Base-by-base conservation (phyloP, 2,113 vertebrate species). In the Chlamydotis undulata region DNA sequence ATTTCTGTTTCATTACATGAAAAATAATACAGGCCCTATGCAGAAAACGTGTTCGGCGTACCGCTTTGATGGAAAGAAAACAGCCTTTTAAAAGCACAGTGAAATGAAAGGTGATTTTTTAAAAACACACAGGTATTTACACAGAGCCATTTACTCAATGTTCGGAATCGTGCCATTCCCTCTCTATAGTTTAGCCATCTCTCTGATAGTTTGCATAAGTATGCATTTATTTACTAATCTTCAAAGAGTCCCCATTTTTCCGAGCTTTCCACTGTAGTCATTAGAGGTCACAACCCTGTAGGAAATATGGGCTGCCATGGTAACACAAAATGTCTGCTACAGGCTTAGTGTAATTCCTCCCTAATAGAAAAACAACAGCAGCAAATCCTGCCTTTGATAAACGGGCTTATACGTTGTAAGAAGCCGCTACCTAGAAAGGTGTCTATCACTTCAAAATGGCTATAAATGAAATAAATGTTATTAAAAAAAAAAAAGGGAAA, bases 301-400 rank as follows among this genome's bases (percentile, higher is more conserved):
- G 99, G 99, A 99, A 99, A 99, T 99, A 99, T 98, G 97, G 98
- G 99, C 99, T 99, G 98, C 99, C 99, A 99, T 99, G 98, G 99
- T 98, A 99, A 99, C 99, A 98, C 98, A 99, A 99, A 98, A 99
- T 99, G 98, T 99, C 99, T 98, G 99, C 99, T 98, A 97, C 98
- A 98, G 98, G 99, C 98, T 99, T 99, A 99, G 98, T 98, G 98
- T 99, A 99, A 99, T 99, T 99, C 98, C 98, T 98, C 97, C 97
- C 98, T 99, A 99, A 99, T 98, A 99, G 99, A 99, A 99, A 99
- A 99, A 99, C 99, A 99, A 99, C 98, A 99, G 98, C 98, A 98
- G 97, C 98, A 99, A 99, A 99, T 99, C 98, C 98, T 96, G 96
- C 99, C 98, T 99, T 99, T 99, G 99, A 99, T 98, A 99, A 99